Conservation (phyloP, 1,140 invertebrate species). For the Trachelipus rathkii region DNA sequence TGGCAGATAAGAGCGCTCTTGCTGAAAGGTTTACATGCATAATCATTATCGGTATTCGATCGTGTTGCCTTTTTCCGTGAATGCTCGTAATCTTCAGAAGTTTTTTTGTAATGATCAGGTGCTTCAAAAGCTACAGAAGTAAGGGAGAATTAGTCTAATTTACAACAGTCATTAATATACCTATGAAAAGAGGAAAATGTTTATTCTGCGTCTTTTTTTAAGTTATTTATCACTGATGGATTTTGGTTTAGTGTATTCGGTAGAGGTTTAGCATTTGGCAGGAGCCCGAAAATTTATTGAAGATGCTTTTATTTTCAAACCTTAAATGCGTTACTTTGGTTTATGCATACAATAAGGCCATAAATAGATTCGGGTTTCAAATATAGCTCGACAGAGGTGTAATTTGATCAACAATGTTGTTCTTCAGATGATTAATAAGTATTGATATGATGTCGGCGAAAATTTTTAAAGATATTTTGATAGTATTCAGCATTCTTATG, state of each 20-base stretch:
- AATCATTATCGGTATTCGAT: constrained; percentile 7
- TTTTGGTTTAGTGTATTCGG: background rate
- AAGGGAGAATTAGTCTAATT: background rate
- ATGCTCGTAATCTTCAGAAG: constrained; percentile 1
- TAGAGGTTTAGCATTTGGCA: background rate
- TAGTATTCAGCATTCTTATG: too few species aligned
- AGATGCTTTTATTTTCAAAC: background rate
- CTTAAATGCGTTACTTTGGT: background rate
- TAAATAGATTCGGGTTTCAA: background rate
- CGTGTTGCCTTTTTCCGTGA: constrained; percentile 1
- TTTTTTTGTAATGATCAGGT: constrained; percentile 3
- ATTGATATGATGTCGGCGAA: too few species aligned
- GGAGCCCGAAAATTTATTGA: background rate
- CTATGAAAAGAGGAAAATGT: constrained; percentile 1
- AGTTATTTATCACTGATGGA: background rate
- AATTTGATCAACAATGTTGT: background rate
- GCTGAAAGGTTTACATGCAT: constrained; percentile 12
- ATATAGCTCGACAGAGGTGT: background rate
- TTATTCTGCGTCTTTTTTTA: background rate
- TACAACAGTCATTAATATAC: constrained; percentile 8
- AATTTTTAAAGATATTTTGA: too few species aligned
- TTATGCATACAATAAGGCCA: background rate
- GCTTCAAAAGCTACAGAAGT: background rate
- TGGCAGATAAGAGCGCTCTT: background rate
- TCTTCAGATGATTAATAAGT: background rate